A percentile compares a stretch with the other conserved stretches of the same genome.
These are phyloP conservation scores for Thermophis baileyi DNA, from an alignment of 2,113 vertebrate species.

Conservation along the genomic window DNA sequence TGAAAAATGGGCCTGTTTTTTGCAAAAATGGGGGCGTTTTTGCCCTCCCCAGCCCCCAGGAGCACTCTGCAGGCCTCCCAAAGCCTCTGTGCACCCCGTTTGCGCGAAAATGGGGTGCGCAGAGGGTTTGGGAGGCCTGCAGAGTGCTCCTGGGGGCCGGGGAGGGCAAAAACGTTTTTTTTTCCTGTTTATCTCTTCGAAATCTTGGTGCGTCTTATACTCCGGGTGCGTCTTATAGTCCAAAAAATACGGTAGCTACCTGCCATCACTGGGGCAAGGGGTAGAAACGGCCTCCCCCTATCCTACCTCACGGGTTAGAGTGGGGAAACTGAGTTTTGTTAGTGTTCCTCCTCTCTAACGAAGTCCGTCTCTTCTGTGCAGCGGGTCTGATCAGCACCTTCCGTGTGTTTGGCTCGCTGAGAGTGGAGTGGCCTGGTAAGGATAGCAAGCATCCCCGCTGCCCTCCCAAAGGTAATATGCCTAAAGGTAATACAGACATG, in stretches of 20 bases:
- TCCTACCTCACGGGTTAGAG: neutral
- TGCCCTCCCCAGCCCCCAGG: no score
- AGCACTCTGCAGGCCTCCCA: no score
- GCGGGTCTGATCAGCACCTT: slow-evolving; percentile 96
- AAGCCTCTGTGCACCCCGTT: no score
- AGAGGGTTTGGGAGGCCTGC: no score
- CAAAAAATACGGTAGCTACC: neutral
- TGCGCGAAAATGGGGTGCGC: no score
- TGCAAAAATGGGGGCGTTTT: no score
- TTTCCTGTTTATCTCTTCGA: no score
- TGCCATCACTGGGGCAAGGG: neutral
- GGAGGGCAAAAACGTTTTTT: no score
- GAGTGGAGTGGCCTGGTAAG: slow-evolving; percentile 99
- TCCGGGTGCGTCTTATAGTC: no score
- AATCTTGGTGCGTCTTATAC: no score
- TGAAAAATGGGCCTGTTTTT: no score
- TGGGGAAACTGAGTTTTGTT: neutral
- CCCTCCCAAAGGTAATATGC: slow-evolving; percentile 99
- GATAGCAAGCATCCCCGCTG: slow-evolving; percentile 99
- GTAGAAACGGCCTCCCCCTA: neutral
- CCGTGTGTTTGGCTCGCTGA: slow-evolving; percentile 93
- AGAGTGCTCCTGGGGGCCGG: no score
- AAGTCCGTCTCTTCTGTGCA: slow-evolving; percentile 48
- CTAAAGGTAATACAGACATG: slow-evolving; percentile 93
- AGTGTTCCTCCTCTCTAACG: neutral